Base-by-base conservation (phyloP, 2,888 invertebrate genomes). In the Pyralis farinalis region DNA sequence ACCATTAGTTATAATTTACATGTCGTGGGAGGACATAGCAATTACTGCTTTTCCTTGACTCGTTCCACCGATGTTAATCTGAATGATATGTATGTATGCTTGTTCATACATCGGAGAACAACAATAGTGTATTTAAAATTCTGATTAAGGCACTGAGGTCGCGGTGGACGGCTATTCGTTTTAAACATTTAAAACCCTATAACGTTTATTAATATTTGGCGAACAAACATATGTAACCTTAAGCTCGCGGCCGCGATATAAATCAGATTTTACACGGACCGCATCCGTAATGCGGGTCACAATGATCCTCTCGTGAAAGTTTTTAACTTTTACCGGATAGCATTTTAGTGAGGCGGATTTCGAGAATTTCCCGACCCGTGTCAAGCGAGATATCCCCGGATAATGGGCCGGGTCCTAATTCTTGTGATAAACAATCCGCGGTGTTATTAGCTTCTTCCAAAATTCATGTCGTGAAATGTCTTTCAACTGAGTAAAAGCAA, bases 231-330 rank as follows among this genome's bases (percentile, higher is more conserved):
- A 51, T 52, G 46, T 51, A 56, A 52, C 58, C 56, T 61, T 53
- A 55, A 62, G 61, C 46, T 11, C 12, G 12, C 12, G 38, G 8
- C 32, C 32, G 32, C 31, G 49, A 55, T 55, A 63, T 64, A 67
- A 66, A 66, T 68, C 60, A 60, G 50, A 63, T 63, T 63, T 58
- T 51, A 55, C 53, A 58, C 46, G 50, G 47, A 46, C 53, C 62
- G 53, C 56, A 63, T 64, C 57, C 55, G 54, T 52, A 57, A 54
- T 58, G 53, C 47, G 47, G 44, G 50, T 47, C 53, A 55, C 53
- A 55, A 59, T 56, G 53, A 54, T 54, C 48, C 49, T 51, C 53
- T 51, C 53, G 49, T 44, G 47, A 46, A 45, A 57, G 49, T 59
- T 53, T 63, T 58, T 58, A 53, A 61, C 51, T 58, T 58, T 56